Percentiles rank a stretch among this genome's conserved stretches.
These are phyloP conservation scores for Hemichromis elongatus DNA, from an alignment of 2,113 vertebrate species.

Conservation along the genomic window DNA sequence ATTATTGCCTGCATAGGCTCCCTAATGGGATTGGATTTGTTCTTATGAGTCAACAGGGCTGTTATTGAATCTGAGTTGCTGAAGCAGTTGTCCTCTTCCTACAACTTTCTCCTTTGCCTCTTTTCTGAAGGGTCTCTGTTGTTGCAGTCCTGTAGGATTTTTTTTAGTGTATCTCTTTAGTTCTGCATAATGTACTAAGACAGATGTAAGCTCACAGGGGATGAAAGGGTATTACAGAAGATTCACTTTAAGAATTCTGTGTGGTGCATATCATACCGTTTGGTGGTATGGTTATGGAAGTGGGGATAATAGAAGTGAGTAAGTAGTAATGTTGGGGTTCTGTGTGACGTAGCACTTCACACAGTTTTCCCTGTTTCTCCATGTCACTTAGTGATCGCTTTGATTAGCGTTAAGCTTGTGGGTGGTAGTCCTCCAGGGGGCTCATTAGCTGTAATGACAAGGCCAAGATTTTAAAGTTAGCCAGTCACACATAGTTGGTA, in stretches of 20 bases:
- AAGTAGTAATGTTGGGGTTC: neutral
- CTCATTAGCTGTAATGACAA: slow-evolving; percentile 65
- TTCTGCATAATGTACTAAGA: slow-evolving; percentile 20
- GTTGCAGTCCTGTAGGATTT: neutral
- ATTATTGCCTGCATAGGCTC: slow-evolving; percentile 52
- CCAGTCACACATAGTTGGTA: slow-evolving; percentile 26
- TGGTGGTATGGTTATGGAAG: neutral
- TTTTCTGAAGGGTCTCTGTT: neutral
- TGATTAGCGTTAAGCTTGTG: slow-evolving; percentile 52
- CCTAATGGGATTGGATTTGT: slow-evolving; percentile 67
- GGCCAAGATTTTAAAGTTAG: slow-evolving; percentile 48
- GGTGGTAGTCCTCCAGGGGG: slow-evolving; percentile 55
- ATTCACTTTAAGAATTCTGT: slow-evolving; percentile 14
- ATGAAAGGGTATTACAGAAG: slow-evolving; percentile 23
- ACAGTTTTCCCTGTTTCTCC: slow-evolving; percentile 25
- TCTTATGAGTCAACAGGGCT: slow-evolving; percentile 58
- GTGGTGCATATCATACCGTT: neutral
- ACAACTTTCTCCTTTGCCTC: slow-evolving; percentile 20
- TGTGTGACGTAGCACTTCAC: neutral
- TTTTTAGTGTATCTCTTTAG: neutral
- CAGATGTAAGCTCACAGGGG: slow-evolving; percentile 8
- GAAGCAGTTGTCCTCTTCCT: slow-evolving; percentile 25
- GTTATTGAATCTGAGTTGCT: slow-evolving; percentile 46
- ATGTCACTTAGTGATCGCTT: slow-evolving; percentile 42
- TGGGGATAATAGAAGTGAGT: neutral